Base-by-base conservation (phyloP, 2,797 vertebrate genomes). In the Darevskia nairensis region DNA sequence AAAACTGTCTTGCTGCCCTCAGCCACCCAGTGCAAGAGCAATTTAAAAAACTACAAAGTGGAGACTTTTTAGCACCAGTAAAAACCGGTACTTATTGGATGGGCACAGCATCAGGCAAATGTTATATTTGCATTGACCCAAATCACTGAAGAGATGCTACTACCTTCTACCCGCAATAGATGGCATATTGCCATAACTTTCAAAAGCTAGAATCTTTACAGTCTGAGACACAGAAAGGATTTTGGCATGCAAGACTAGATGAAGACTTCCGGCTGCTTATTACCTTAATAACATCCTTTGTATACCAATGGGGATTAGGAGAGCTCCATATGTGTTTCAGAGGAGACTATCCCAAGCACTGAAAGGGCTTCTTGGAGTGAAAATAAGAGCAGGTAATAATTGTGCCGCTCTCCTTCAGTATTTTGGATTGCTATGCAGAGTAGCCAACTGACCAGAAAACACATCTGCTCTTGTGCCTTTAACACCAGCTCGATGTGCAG, bases 311-410 rank as follows among this genome's bases (percentile, higher is more conserved):
- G 83, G 84, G 66, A 84, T 79, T 21, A 88, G 78, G 8, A 78
- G 79, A 15, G 86, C 71, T 50, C 80, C 46, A 9, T 91, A 94
- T 23, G 68, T 90, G 1, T 92, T 93, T 83, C 92, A 85, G 82
- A 11, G 69, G 9, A 93, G 86, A 69, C 81, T 88, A 19, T 90
- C 66, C 68, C 25, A 89, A 64, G 86, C 78, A 19, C 83, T 86
- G 61, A 82, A 82, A 78, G 78, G 71, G 29, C 32, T 90, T 2
- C 66, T 61, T 39, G 76, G 87, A 76, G 75, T 90, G 4, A 88
- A 89, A 23, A 88, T 88, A 27, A 93, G 86, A 44, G 80, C 87
- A 3, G 82, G 91, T 69, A 21, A 91, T 50, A 64, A 55, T 55
- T 55, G 50, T 55, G 50, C 50, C 15, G 13, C 13, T 55, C 50